phyloP scores from a whole-genome alignment of 2,113 vertebrate genomes.

The Urocynchramus pylzowi region DNA sequence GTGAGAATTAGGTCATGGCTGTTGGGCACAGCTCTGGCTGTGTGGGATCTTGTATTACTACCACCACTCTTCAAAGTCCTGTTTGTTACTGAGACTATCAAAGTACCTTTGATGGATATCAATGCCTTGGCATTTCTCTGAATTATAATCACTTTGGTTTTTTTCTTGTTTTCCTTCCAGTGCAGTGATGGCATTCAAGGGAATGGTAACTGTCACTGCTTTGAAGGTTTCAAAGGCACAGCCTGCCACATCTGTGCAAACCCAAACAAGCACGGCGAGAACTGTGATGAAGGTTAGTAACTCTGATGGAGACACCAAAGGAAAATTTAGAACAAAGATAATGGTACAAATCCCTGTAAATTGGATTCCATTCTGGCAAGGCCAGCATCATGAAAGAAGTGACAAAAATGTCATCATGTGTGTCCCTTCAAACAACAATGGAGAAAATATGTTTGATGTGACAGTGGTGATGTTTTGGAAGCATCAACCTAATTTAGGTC shows the following conservation, averaged over 20 bases:
- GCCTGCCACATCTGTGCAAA: slow-evolving; percentile 93
- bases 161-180: slow-evolving; percentile 62
- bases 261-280: slow-evolving; percentile 84
- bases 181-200: slow-evolving; percentile 88
- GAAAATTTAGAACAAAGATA: not conserved
- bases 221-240: slow-evolving; percentile 81
- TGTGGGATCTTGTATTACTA: not conserved
- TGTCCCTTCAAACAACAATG: not conserved
- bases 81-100: not conserved
- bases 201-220: slow-evolving; percentile 86
- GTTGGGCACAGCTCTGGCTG: not conserved
- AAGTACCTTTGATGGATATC: not conserved
- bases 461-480: not conserved
- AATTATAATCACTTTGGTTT: not conserved
- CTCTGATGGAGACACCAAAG: not conserved
- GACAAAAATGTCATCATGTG: not conserved
- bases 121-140: not conserved
- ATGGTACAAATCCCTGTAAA: not conserved
- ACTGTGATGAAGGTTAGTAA: slow-evolving; percentile 86
- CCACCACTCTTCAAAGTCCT: not conserved
- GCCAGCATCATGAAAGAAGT: not conserved
- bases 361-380: not conserved
- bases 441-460: not conserved
- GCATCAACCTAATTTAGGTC: not conserved
- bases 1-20: not conserved